Conservation (phyloP, 2,888 invertebrate species). For the Nemotelus pantherinus region DNA sequence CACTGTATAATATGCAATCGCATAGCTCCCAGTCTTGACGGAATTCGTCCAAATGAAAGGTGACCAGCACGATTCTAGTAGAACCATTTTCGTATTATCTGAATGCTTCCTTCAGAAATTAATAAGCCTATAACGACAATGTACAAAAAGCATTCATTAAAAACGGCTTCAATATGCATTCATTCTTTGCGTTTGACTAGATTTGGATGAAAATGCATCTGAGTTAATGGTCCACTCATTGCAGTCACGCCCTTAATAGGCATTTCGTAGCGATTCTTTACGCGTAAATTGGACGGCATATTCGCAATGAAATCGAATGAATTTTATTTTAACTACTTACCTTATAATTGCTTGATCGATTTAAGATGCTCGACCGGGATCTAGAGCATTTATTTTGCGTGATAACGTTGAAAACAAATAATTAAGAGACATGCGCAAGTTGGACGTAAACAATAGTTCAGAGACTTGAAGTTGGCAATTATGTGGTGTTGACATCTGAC, state of each 20-base stretch:
- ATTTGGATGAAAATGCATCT: too few species aligned
- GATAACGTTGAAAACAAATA: not conserved
- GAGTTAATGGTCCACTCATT: conserved; percentile 7
- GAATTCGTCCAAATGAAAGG: conserved; percentile 87
- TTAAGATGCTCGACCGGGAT: not conserved
- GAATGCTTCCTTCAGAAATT: not conserved
- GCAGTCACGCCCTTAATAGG: conserved; percentile 24
- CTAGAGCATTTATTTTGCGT: conserved; percentile 21
- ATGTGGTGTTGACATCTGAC: not conserved
- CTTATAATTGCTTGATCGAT: conserved; percentile 2
- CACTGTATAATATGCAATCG: conserved; percentile 81
- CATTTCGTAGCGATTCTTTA: not conserved
- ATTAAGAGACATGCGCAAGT: conserved; percentile 29
- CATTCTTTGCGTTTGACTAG: too few species aligned
- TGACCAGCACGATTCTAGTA: conserved; percentile 85
- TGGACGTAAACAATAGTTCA: conserved; percentile 36
- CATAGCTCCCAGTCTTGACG: conserved; percentile 79
- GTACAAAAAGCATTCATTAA: too few species aligned
- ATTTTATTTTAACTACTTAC: too few species aligned
- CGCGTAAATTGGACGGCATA: not conserved
- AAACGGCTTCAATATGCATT: too few species aligned
- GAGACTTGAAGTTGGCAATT: conserved; percentile 6
- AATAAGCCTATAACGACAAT: too few species aligned
- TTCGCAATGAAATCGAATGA: too few species aligned
- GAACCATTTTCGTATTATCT: conserved; percentile 68